Conservation (phyloP, 2,888 invertebrate species). For the Parelbella ahira region DNA sequence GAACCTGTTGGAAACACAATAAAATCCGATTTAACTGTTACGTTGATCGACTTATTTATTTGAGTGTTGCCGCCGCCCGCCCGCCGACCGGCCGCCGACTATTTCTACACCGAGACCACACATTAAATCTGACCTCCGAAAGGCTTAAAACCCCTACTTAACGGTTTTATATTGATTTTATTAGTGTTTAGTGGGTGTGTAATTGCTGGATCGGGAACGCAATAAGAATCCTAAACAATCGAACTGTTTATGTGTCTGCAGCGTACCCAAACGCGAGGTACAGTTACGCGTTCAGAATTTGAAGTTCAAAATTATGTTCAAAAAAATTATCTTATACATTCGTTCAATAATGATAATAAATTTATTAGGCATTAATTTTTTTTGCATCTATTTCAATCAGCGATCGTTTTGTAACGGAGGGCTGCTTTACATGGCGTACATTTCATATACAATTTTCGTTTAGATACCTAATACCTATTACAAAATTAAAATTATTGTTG, state of each 20-base stretch:
- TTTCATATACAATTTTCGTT: no score
- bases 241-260: conserved; percentile 13
- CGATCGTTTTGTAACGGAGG: no score
- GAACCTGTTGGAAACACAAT: conserved; percentile 58
- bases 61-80: conserved; percentile 61
- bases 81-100: conserved; percentile 43
- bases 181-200: conserved; percentile 34
- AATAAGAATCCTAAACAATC: conserved; percentile 12
- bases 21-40: conserved; percentile 58
- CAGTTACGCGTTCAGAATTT: no score
- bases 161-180: conserved; percentile 38
- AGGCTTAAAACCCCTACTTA: conserved; percentile 33
- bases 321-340: no score
- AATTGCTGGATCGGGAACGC: conserved; percentile 25
- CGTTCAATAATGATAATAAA: no score
- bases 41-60: conserved; percentile 64
- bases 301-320: no score
- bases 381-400: no score
- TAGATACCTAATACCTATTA: no score
- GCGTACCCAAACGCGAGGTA: no score
- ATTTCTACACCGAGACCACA: conserved; percentile 52
- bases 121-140: conserved; percentile 49
- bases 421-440: no score
- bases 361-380: no score
- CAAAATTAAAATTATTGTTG: no score